Base-by-base conservation (phyloP, 1,140 invertebrate species). In the Melanaphis sacchari region DNA sequence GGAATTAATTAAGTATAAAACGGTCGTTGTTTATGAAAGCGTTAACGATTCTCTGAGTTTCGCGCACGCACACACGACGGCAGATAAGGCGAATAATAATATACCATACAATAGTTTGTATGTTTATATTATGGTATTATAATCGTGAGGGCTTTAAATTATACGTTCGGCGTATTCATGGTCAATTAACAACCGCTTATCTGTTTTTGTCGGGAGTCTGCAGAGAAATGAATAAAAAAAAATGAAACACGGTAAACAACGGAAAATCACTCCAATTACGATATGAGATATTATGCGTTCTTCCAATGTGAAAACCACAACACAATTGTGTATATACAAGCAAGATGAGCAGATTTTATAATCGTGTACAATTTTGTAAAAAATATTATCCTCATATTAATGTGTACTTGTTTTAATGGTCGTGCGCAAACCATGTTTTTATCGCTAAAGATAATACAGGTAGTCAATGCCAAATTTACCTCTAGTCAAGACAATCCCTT, bases 1-100 rank as follows among this genome's bases (percentile, higher is more conserved):
- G 76, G 91, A 93, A 93, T 93, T 93, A 93, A 93, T 93, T 93
- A 93, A 93, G 81, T 93, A 93, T 93, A 93, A 93, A 93, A 93
- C 91, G 91, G 81, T 93, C 84, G 91, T 93, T 93, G 91, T 93
- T 84, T 93, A 85, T 84, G 91, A 93, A 85, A 93, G 81, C 91
- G 59, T 92, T 92, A 92, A 92, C 66, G 91, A 93, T 93, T 93
- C 91, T 85, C 81, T 22, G 81, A 76, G 43, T 92, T 82, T 93
- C 91, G 91, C 90, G 54, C 59, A 43, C 41, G 24, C 38, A 66
- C 89, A 18, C n/a, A 52, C 82, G 22, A 38, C 82, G 82, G 59
- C 31, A 76, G 59, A 76, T 76, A 76, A 76, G 59, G 59, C 59
- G 59, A 76, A 76, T 76, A 76, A 66, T 66, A 66, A 66, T 66